These are phyloP conservation scores for Diglossa cyanea DNA, from an alignment of 2,797 vertebrate species.

Conservation along the genomic window DNA sequence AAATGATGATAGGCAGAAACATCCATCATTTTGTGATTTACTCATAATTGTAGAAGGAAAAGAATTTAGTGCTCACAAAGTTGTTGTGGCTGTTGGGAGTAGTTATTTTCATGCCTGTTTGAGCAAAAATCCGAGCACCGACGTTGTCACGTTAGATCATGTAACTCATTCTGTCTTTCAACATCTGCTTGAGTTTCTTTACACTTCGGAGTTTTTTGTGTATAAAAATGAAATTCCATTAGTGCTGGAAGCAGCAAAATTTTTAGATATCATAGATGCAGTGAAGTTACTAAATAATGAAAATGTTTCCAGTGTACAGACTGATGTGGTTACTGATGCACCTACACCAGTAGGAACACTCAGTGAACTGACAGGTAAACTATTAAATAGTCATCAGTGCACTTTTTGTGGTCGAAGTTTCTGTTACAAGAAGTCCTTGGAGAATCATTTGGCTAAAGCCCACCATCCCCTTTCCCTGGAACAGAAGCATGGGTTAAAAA, in stretches of 20 bases:
- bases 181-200: constrained; percentile 90
- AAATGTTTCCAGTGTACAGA: constrained; percentile 39
- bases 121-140: constrained; percentile 85
- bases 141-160: constrained; percentile 87
- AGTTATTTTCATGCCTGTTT: constrained; percentile 95
- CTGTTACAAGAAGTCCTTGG: constrained; percentile 82
- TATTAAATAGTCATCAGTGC: constrained; percentile 73
- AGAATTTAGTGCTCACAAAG: constrained; percentile 89
- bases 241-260: constrained; percentile 89
- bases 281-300: constrained; percentile 85
- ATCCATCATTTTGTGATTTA: constrained; percentile 87
- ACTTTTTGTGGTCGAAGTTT: constrained; percentile 77
- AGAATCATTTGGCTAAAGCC: constrained; percentile 80
- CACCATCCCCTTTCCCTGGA: constrained; percentile 66
- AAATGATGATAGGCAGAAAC: constrained; percentile 89
- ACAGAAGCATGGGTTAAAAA: constrained; percentile 69
- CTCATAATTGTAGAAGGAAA: constrained; percentile 87
- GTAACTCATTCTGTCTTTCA: constrained; percentile 90
- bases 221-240: constrained; percentile 85
- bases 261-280: constrained; percentile 94
- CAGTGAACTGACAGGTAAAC: constrained; percentile 66
- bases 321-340: constrained; percentile 57
- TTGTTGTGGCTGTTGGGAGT: constrained; percentile 94
- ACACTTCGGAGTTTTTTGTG: constrained; percentile 89
- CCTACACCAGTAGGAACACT: constrained; percentile 52